phyloP scores from a whole-genome alignment of 2,113 vertebrate species.

The Brachyhypopomus occidentalis region DNA sequence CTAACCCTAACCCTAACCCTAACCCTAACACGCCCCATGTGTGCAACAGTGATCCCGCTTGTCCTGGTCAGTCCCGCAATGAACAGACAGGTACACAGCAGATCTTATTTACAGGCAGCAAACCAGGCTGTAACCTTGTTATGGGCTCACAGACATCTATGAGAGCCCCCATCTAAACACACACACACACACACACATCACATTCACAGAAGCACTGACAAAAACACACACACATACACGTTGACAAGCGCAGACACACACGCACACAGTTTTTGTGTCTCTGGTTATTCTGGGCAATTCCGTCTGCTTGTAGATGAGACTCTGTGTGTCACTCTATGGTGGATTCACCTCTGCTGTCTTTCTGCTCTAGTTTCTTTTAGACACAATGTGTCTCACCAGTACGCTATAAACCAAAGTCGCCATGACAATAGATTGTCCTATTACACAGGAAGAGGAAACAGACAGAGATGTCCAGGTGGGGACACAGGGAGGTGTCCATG shows the following conservation, averaged over 20 bases:
- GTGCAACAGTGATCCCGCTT: background rate
- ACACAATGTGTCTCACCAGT: conserved; percentile 7
- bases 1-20: too few species aligned
- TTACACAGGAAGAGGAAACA: too few species aligned
- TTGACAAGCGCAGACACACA: conserved; percentile 14
- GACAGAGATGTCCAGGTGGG: too few species aligned
- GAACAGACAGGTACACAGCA: background rate
- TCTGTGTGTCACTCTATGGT: conserved; percentile 13
- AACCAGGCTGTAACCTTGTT: conserved; percentile 24
- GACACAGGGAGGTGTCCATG: too few species aligned
- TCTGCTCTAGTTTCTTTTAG: conserved; percentile 13
- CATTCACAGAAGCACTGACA: too few species aligned
- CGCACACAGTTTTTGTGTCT: background rate
- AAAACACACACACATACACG: background rate
- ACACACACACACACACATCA: conserved; percentile 28
- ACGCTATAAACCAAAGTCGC: background rate
- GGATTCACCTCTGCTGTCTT: conserved; percentile 36
- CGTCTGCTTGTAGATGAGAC: background rate
- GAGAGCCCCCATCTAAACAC: conserved; percentile 1
- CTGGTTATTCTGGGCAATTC: conserved; percentile 20
- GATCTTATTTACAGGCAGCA: conserved; percentile 6
- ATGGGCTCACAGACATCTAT: background rate
- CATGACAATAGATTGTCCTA: background rate
- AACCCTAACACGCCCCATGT: too few species aligned
- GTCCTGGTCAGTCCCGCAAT: background rate